phyloP scores from a whole-genome alignment of 2,113 vertebrate genomes.

The Neopipo cinnamomea region DNA sequence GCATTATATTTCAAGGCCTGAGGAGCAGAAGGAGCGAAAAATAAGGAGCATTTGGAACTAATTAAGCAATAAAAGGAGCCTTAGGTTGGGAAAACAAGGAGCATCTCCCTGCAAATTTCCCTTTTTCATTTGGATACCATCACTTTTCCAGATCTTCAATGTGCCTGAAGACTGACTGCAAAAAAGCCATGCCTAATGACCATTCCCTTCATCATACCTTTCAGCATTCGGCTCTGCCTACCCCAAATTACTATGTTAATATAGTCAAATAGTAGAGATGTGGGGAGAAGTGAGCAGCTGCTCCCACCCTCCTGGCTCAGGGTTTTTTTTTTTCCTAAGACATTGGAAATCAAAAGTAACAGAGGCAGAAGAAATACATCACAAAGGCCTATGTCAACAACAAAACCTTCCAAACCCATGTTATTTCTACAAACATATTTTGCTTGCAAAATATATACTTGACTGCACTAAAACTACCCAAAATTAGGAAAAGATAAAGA shows the following conservation, averaged over 20 bases:
- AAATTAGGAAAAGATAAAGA: not conserved
- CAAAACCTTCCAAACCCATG: not conserved
- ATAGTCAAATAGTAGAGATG: not conserved
- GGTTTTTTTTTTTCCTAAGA: not conserved
- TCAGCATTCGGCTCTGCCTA: not conserved
- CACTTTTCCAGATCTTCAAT: not conserved
- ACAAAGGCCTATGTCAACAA: not conserved
- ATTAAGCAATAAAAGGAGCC: conserved; percentile 45
- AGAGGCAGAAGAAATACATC: not conserved
- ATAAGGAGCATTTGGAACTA: conserved; percentile 61
- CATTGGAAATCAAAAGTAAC: not conserved
- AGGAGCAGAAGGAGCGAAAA: conserved; percentile 20
- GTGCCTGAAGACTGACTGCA: not conserved
- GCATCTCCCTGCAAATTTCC: not conserved
- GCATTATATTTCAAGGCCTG: conserved; percentile 55
- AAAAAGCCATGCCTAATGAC: not conserved
- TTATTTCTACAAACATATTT: not conserved
- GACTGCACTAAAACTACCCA: not conserved
- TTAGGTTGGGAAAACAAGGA: not conserved
- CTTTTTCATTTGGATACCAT: not conserved
- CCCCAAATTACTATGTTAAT: not conserved
- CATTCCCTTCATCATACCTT: not conserved
- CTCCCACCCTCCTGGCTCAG: not conserved
- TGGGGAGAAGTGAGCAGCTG: not conserved
- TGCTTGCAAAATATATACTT: not conserved